phyloP scores from a whole-genome alignment of 2,888 invertebrate genomes.

The Thymelicus lineola region DNA sequence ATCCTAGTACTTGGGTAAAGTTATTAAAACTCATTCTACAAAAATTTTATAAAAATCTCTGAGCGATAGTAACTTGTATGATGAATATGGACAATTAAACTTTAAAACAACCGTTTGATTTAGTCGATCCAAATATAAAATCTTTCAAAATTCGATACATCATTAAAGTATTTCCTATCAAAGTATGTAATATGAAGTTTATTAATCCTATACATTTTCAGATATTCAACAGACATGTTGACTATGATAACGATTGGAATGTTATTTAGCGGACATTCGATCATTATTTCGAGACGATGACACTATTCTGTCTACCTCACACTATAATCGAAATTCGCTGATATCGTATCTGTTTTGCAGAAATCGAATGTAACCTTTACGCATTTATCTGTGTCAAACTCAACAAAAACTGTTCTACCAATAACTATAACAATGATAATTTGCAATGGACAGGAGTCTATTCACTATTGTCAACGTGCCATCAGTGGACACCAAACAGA shows the following conservation, averaged over 20 bases:
- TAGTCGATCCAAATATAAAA: neutral
- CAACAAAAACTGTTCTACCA: neutral
- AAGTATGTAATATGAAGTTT: slow-evolving; percentile 1
- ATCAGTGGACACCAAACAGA: neutral
- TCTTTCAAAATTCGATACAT: slow-evolving; percentile 6
- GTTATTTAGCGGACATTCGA: neutral
- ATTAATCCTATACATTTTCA: neutral
- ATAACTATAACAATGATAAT: neutral
- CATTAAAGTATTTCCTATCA: slow-evolving; percentile 1
- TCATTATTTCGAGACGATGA: neutral
- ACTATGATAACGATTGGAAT: slow-evolving; percentile 11
- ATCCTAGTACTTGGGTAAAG: neutral
- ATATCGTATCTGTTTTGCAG: neutral
- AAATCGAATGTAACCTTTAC: no score
- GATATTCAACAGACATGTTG: neutral
- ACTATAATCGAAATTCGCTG: neutral
- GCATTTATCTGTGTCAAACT: no score
- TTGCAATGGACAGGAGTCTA: neutral
- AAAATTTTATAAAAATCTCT: neutral
- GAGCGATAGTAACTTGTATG: neutral
- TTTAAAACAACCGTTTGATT: neutral
- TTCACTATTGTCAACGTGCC: no score
- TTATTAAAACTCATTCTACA: neutral
- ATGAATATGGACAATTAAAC: neutral
- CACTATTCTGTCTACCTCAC: neutral